Evolutionary conservation across 2,888 invertebrate genomes (phyloP).

Genomic region (Lasioglossum zephyrum): DNA sequence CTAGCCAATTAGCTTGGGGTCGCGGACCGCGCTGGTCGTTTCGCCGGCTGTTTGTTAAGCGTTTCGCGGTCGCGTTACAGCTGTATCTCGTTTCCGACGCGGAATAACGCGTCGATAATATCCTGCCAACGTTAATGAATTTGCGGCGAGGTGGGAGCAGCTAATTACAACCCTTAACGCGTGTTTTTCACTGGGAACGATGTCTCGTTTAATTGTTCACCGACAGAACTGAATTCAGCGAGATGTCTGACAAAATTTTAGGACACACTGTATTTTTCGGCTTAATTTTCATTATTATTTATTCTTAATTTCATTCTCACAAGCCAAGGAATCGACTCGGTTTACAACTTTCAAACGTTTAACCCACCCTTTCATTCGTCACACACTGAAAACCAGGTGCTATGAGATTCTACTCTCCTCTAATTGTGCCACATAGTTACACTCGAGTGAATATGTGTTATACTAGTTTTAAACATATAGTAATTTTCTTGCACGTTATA

Average conservation of each 20-base stretch:
- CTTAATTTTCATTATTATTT: neutral
- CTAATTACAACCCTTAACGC: neutral
- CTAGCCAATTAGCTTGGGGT: conserved; percentile 60
- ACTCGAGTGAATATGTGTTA: no score
- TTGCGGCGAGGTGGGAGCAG: neutral
- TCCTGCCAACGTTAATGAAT: conserved; percentile 11
- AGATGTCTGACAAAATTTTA: neutral
- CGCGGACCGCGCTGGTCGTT: conserved; percentile 47
- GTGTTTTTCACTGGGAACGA: neutral
- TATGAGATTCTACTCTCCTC: no score
- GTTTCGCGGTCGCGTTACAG: conserved; percentile 41
- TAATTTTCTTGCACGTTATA: no score
- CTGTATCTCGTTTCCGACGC: conserved; percentile 25
- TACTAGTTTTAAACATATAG: no score
- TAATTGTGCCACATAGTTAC: no score
- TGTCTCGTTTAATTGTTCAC: neutral
- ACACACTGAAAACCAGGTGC: no score
- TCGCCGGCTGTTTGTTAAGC: conserved; percentile 54
- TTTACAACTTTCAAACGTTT: no score
- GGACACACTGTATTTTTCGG: neutral
- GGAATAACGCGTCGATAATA: conserved; percentile 31
- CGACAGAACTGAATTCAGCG: neutral
- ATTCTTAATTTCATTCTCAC: no score
- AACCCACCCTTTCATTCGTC: no score
- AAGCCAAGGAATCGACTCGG: no score